A percentile compares a stretch with the other conserved stretches of the same genome.
Conservation (phyloP, 2,888 invertebrate species). For the Volucella bombylans region DNA sequence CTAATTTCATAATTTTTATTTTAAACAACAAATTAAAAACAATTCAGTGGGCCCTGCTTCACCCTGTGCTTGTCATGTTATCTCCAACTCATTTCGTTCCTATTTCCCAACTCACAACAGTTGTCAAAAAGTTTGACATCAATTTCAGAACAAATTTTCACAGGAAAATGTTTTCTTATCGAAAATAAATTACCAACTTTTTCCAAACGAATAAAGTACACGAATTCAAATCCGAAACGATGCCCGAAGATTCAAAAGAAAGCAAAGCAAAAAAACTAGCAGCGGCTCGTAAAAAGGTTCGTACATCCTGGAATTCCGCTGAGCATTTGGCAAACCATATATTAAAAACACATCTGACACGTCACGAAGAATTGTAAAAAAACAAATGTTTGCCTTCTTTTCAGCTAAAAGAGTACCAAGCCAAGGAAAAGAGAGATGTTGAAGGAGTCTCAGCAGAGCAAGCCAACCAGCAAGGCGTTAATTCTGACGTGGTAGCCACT, state of each 20-base stretch:
- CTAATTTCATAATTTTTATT: too few relatives aligned
- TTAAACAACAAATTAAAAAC: too few relatives aligned
- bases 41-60: too few relatives aligned
- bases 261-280: slow-evolving; percentile 81
- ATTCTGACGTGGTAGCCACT: slow-evolving; percentile 28
- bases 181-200: slow-evolving; percentile 26
- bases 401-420: slow-evolving; percentile 72
- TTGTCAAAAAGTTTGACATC: too few relatives aligned
- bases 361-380: slow-evolving; percentile 48
- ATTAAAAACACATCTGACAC: slow-evolving; percentile 54
- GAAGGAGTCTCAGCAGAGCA: slow-evolving; percentile 53
- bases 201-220: background rate
- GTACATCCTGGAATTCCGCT: background rate
- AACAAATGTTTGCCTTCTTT: slow-evolving; percentile 10
- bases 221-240: slow-evolving; percentile 48
- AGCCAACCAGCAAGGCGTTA: slow-evolving; percentile 42
- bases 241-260: slow-evolving; percentile 80
- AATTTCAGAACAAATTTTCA: slow-evolving; percentile 2
- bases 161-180: slow-evolving; percentile 52
- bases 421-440: slow-evolving; percentile 60
- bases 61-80: too few relatives aligned
- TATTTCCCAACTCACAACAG: too few relatives aligned
- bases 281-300: slow-evolving; percentile 82
- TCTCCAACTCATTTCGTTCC: too few relatives aligned
- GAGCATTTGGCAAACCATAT: background rate